Base-by-base conservation (phyloP, 1,140 invertebrate genomes). In the Drosophila dunni region DNA sequence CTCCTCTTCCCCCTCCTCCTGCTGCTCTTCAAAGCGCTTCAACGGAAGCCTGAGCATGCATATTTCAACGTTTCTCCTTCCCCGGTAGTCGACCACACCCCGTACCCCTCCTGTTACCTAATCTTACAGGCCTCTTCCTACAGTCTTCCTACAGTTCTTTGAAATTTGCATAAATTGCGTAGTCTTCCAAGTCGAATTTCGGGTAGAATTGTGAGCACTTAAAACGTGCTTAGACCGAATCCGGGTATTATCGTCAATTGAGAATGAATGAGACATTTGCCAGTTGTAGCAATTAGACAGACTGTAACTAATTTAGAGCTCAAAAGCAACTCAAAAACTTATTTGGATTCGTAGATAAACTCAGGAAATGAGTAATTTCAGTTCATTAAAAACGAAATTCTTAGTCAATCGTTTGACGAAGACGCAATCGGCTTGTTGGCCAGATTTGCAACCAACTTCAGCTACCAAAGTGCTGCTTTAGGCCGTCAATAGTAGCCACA, bases 151-250 rank as follows among this genome's bases (percentile, higher is more conserved):
- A 7, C 34, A 13, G 10, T 7, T 20, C 34, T 48, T 62, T 63
- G 58, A 70, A 68, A 86, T 86, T 86, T 79, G 79, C 82, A 86
- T 86, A 86, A 86, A 88, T 83, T 86, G 76, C 57, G 79, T 29
- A 5, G 24, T 79, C 76, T 78, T 75, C 50, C 72, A 65, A 60
- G 64, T 53, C 6, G 57, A 51, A 40, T 75, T 73, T 68, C 38
- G 48, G 64, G 70, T 54, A 29, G 24, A 29, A 29, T 48, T 58
- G 54, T 58, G 45, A 42, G 44, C 60, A 53, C 42, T 15, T 46
- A 44, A 60, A 64, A 72, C 68, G 69, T 72, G 62, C 57, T 56
- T 71, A 50, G 51, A 45, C 48, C 42, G 38, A 34, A 34, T 24
- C 29, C 33, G 58, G 8, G 15, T 29, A 15, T 45, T 29, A 11